Conservation (phyloP, 64 coral and sea anemone genomes). For the Platygyra sinensis region DNA sequence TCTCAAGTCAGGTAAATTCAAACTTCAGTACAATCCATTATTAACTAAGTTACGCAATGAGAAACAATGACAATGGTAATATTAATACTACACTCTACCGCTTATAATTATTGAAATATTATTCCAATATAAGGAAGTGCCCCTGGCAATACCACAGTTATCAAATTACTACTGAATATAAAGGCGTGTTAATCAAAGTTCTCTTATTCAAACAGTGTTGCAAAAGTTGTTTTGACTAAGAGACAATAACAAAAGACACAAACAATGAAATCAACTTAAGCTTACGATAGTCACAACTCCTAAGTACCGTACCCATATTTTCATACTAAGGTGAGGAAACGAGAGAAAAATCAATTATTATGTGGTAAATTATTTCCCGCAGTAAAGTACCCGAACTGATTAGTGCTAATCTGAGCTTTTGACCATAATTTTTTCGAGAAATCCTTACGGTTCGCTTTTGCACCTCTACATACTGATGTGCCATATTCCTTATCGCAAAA, state of each 20-base stretch:
- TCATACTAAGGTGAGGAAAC: background rate
- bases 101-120: background rate
- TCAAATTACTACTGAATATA: background rate
- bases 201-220: background rate
- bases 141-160: background rate
- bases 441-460: no score
- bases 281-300: no score
- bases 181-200: background rate
- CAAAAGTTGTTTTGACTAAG: background rate
- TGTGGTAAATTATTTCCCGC: background rate
- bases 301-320: no score
- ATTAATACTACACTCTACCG: background rate
- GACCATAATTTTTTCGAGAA: background rate
- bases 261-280: no score
- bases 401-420: background rate
- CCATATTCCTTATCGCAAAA: no score
- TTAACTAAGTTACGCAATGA: no score
- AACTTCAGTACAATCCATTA: no score
- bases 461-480: no score
- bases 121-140: background rate
- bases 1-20: no score
- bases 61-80: background rate
- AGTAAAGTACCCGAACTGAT: no score
- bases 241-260: background rate
- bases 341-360: conserved; percentile 5